These are phyloP conservation scores for Drosophila aldrichi DNA, from an alignment of 2,888 invertebrate species.

Conservation along the genomic window DNA sequence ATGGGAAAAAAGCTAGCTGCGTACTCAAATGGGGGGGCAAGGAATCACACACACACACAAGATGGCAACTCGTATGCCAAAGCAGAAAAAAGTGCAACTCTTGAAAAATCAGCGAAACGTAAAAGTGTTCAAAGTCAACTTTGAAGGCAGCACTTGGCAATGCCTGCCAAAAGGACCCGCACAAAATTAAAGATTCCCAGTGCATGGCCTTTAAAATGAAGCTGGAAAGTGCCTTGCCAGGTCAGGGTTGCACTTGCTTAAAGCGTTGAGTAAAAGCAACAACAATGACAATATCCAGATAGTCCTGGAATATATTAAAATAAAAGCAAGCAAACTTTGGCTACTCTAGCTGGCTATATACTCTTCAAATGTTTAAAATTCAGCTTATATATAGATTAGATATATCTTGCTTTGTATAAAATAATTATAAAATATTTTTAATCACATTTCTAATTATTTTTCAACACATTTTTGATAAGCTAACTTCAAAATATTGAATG, in stretches of 20 bases:
- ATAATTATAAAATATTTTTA: too few species aligned
- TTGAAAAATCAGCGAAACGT: slow-evolving; percentile 83
- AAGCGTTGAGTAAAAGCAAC: neutral
- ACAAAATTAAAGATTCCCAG: slow-evolving; percentile 22
- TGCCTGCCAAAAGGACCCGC: slow-evolving; percentile 22
- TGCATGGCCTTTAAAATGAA: slow-evolving; percentile 19
- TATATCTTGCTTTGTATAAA: neutral
- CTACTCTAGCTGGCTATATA: neutral
- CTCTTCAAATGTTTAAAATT: neutral
- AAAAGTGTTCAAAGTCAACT: slow-evolving; percentile 84
- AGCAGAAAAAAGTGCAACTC: slow-evolving; percentile 49
- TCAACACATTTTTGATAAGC: neutral
- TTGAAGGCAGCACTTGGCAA: slow-evolving; percentile 60
- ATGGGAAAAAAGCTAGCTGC: slow-evolving; percentile 17
- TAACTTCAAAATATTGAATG: neutral
- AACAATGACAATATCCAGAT: neutral
- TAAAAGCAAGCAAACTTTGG: neutral
- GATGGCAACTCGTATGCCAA: slow-evolving; percentile 14
- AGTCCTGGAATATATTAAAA: neutral
- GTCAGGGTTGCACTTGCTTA: slow-evolving; percentile 1
- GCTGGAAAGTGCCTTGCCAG: neutral
- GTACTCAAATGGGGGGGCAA: slow-evolving; percentile 64
- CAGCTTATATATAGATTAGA: neutral
- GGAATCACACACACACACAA: slow-evolving; percentile 36
- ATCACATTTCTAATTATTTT: neutral